Percentiles rank a stretch among this genome's conserved stretches.
Evolutionary conservation across 2,113 vertebrate species (phyloP).

Genomic region (Brachirus orientalis): DNA sequence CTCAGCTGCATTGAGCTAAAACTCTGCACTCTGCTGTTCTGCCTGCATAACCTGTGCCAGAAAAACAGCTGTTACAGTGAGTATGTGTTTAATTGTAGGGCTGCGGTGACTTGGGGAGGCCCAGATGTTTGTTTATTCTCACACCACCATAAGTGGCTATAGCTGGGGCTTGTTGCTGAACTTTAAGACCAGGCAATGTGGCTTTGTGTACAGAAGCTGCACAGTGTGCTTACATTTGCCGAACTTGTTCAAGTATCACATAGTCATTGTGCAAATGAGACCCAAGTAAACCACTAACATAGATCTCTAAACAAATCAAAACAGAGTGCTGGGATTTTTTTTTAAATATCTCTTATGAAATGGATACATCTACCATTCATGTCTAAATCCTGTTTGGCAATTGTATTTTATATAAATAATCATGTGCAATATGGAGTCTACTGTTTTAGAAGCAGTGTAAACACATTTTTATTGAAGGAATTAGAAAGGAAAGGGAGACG

Average conservation of each 20-base stretch:
- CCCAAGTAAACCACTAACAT: conserved; percentile 48
- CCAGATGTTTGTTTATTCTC: conserved; percentile 75
- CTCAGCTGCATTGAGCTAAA: conserved; percentile 42
- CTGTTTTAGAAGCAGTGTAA: too few species aligned
- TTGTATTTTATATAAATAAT: too few species aligned
- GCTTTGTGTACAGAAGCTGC: conserved; percentile 68
- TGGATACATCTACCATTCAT: too few species aligned
- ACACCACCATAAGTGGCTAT: conserved; percentile 64
- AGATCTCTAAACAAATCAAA: conserved; percentile 25
- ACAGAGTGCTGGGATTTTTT: too few species aligned
- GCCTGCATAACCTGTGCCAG: conserved; percentile 36
- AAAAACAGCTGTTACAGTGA: conserved; percentile 52
- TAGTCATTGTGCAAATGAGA: conserved; percentile 60
- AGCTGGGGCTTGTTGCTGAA: conserved; percentile 40
- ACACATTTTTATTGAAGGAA: neutral
- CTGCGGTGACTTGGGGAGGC: conserved; percentile 53
- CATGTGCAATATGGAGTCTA: neutral
- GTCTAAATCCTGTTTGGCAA: too few species aligned
- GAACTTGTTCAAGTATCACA: conserved; percentile 52
- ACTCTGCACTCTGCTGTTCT: conserved; percentile 40
- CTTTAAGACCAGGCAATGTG: conserved; percentile 26
- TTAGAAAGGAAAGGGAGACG: too few species aligned
- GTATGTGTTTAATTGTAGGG: conserved; percentile 31
- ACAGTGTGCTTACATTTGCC: conserved; percentile 57
- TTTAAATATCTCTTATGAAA: too few species aligned